A percentile compares a stretch with the other conserved stretches of the same genome.
Evolutionary conservation across 2,797 vertebrate genomes (phyloP).

Genomic region (Macropus fuliginosus): DNA sequence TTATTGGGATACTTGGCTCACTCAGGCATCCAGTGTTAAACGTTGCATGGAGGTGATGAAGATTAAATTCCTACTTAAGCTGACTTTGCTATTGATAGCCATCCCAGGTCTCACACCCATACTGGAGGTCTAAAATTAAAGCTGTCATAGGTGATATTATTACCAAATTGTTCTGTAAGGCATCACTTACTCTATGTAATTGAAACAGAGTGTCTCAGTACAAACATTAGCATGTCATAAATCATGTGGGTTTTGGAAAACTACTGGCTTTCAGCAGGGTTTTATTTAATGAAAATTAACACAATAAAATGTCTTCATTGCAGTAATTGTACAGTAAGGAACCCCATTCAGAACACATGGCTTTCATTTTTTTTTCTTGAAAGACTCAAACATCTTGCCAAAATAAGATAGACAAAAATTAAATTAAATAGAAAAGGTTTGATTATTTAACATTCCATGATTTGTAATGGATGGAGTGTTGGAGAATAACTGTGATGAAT

Average conservation of each 20-base stretch:
- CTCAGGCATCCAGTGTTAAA: constrained; percentile 66
- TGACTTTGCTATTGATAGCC: constrained; percentile 58
- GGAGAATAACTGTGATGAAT: constrained; percentile 83
- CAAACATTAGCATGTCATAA: constrained; percentile 78
- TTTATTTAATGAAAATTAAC: constrained; percentile 86
- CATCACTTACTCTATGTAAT: constrained; percentile 75
- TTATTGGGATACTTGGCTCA: constrained; percentile 55
- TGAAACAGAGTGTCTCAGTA: constrained; percentile 79
- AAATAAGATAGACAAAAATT: constrained; percentile 80
- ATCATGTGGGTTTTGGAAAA: constrained; percentile 83
- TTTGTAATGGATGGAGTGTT: constrained; percentile 81
- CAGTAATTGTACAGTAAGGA: constrained; percentile 75
- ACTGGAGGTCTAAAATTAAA: constrained; percentile 74
- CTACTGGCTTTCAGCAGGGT: constrained; percentile 86
- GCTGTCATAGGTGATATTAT: constrained; percentile 67
- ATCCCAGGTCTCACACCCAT: constrained; percentile 36
- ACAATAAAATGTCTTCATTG: constrained; percentile 83
- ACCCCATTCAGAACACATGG: constrained; percentile 81
- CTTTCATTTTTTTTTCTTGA: constrained; percentile 83
- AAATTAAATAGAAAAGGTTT: constrained; percentile 68
- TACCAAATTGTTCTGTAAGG: constrained; percentile 72
- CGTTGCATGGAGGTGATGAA: constrained; percentile 71
- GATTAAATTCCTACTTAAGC: constrained; percentile 70
- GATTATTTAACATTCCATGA: constrained; percentile 83
- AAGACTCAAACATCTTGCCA: constrained; percentile 79